Base-by-base conservation (phyloP, 2,888 invertebrate species). In the Corbicula japonica region DNA sequence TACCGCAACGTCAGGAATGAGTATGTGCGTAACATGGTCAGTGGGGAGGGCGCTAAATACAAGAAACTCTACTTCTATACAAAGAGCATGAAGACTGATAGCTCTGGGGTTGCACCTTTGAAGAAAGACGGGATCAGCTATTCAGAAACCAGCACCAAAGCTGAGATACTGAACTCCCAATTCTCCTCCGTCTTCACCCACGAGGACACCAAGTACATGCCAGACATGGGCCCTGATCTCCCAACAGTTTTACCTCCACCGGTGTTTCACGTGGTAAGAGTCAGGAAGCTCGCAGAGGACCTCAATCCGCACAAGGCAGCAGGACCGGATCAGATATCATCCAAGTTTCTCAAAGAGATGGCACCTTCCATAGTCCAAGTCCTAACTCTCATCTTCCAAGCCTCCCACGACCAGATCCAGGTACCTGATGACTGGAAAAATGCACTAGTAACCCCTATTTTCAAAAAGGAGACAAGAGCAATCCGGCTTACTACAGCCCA, bases 401-500 rank as follows among this genome's bases (percentile, higher is more conserved):
- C 58, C 23, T 85, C 82, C 15, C 46, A 65, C 32, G 60, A 71
- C 50, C 66, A 66, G 50, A 44, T 32, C 35, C 34, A 38, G 35
- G 50, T 66, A 46, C 78, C 84, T 73, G 65, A 61, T 76, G 80
- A 80, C 65, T 78, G 32, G 58, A 62, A 74, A 30, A 26, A 58
- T 15, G 85, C 83, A 6, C 32, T 73, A 34, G 75, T 85, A 3
- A 63, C 63, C 3, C 83, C 77, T n/a, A 50, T 85, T 2, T 85
- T 72, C 74, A 83, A 79, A 48, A 80, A 84, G 50, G 81, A 2
- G 68, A 79, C 28, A 48, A 50, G 32, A 61, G 41, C 41, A 63
- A 52, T 46, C 38, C 81, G 1, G 62, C 50, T 10, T 86, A 86
- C 68, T 85, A 86, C 56, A 50, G 78, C 38, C 86, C 85, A 26